Evolutionary conservation across 2,888 invertebrate species (phyloP).

Genomic region (Lampropteryx suffumata): DNA sequence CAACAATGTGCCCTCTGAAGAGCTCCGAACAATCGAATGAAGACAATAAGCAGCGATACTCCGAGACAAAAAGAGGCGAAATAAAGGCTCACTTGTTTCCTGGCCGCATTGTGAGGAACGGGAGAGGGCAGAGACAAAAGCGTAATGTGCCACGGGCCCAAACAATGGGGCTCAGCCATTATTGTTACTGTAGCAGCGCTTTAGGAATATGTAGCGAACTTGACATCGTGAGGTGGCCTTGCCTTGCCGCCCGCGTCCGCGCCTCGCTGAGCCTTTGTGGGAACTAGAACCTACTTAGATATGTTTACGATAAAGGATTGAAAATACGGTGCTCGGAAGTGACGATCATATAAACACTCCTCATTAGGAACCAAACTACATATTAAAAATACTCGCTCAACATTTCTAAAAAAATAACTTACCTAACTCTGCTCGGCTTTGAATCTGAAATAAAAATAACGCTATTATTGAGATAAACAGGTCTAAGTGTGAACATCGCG

Average conservation of each 20-base stretch:
- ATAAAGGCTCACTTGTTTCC: constrained; percentile 84
- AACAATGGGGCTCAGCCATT: constrained; percentile 80
- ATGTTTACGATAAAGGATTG: not conserved
- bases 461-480: no score
- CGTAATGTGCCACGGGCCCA: constrained; percentile 83
- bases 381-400: no score
- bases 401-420: no score
- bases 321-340: no score
- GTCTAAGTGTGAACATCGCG: no score
- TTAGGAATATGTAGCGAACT: constrained; percentile 78
- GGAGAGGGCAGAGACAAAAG: constrained; percentile 83
- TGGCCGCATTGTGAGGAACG: constrained; percentile 83
- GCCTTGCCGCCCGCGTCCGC: constrained; percentile 42
- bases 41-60: constrained; percentile 84
- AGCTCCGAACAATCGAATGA: constrained; percentile 84
- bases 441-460: no score
- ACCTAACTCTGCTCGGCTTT: no score
- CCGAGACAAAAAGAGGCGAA: constrained; percentile 84
- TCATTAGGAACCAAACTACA: no score
- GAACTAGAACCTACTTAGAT: not conserved
- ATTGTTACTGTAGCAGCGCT: constrained; percentile 81
- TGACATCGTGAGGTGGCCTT: constrained; percentile 71
- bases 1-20: constrained; percentile 83
- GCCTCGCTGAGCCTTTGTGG: constrained; percentile 24
- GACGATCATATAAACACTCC: no score